Evolutionary conservation across 1,140 invertebrate genomes (phyloP).

Genomic region (Brachionus rotundiformis): DNA sequence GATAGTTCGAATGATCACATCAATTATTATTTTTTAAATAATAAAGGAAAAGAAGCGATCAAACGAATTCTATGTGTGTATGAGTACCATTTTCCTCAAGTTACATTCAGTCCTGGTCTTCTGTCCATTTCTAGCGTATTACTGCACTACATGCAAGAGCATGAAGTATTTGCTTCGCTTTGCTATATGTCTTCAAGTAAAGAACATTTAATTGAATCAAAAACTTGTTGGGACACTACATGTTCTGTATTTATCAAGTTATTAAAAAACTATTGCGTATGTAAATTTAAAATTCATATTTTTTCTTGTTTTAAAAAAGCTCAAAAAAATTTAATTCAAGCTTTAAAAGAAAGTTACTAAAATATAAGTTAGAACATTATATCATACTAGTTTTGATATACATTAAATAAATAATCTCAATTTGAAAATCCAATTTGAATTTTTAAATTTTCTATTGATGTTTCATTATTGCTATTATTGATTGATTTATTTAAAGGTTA

Average conservation of each 20-base stretch:
- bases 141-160: conserved; percentile 48
- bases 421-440: too few relatives aligned
- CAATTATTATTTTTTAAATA: conserved; percentile 48
- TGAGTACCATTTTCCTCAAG: conserved; percentile 43
- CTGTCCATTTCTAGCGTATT: conserved; percentile 27
- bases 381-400: too few relatives aligned
- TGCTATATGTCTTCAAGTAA: conserved; percentile 22
- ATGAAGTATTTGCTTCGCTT: conserved; percentile 32
- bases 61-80: conserved; percentile 47
- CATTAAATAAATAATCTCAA: too few relatives aligned
- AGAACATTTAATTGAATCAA: conserved; percentile 16
- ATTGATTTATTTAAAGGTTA: too few relatives aligned
- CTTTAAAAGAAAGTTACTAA: too few relatives aligned
- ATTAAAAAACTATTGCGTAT: conserved; percentile 48
- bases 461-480: too few relatives aligned
- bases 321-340: not conserved
- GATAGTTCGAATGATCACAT: conserved; percentile 2
- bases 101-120: conserved; percentile 41
- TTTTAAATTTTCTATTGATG: too few relatives aligned
- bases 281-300: not conserved
- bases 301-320: not conserved
- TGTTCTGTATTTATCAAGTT: conserved; percentile 29
- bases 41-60: conserved; percentile 40
- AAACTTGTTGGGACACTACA: conserved; percentile 16
- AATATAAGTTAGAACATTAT: too few relatives aligned